phyloP scores from a whole-genome alignment of 2,113 vertebrate genomes.

The Crypturellus undulatus region DNA sequence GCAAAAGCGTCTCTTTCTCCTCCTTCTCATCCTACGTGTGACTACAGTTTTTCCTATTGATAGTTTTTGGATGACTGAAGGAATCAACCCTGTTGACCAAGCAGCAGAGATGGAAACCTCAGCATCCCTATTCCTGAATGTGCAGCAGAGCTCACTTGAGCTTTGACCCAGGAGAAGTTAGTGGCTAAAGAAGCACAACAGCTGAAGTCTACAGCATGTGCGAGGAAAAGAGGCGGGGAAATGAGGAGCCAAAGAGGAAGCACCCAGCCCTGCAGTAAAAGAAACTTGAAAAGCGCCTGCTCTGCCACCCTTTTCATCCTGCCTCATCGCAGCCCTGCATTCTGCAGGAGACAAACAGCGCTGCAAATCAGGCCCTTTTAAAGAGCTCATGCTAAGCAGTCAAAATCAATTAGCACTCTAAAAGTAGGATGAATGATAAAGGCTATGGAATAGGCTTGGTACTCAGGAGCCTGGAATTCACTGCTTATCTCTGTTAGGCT shows the following conservation, averaged over 20 bases:
- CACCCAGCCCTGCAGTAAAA: not conserved
- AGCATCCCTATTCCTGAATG: not conserved
- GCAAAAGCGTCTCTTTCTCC: not conserved
- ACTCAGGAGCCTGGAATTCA: constrained; percentile 42
- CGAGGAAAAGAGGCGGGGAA: not conserved
- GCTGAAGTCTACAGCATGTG: fast-evolving
- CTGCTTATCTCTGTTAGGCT: constrained; percentile 50
- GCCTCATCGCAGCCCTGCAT: constrained; percentile 28
- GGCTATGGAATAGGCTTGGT: constrained; percentile 49
- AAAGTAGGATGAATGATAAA: constrained; percentile 66
- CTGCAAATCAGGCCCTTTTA: constrained; percentile 55
- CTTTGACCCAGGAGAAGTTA: not conserved
- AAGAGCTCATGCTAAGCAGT: constrained; percentile 68
- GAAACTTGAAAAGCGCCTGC: not conserved
- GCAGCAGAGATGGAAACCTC: not conserved
- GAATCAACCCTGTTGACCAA: not conserved
- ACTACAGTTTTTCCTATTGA: not conserved
- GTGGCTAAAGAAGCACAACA: not conserved
- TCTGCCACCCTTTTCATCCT: constrained; percentile 37
- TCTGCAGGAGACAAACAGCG: constrained; percentile 50
- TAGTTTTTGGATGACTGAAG: not conserved
- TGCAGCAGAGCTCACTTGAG: fast-evolving
- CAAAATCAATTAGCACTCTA: constrained; percentile 72
- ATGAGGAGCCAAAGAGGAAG: not conserved
- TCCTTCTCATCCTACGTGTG: not conserved